Evolutionary conservation across 2,113 vertebrate genomes (phyloP).

Genomic region (Sapayoa aenigma): DNA sequence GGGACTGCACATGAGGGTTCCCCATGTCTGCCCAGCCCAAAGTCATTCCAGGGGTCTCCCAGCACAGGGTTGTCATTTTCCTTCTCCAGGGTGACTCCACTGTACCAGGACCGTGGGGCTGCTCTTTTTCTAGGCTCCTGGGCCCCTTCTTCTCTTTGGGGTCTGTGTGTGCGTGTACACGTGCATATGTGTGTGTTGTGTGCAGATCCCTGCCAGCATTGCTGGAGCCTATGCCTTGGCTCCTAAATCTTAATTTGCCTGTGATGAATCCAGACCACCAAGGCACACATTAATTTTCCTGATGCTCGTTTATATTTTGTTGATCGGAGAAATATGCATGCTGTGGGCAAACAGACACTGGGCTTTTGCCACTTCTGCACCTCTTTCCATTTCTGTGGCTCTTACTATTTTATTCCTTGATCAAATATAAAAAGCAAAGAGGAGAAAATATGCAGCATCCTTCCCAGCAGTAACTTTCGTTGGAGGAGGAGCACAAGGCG

Average conservation of each 20-base stretch:
- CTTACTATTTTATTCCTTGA: slow-evolving; percentile 56
- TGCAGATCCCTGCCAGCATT: slow-evolving; percentile 53
- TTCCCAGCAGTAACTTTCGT: neutral
- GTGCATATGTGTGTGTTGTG: neutral
- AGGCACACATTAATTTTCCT: slow-evolving; percentile 73
- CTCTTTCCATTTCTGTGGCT: slow-evolving; percentile 58
- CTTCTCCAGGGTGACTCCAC: neutral
- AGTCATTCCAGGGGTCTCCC: rapidly evolving
- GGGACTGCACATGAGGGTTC: neutral
- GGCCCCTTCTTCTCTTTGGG: neutral
- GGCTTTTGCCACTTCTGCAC: slow-evolving; percentile 24
- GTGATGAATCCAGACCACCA: slow-evolving; percentile 75
- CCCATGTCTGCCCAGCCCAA: rapidly evolving
- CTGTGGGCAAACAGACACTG: slow-evolving; percentile 63
- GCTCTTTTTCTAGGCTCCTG: neutral
- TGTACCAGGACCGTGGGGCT: neutral
- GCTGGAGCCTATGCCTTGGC: slow-evolving; percentile 55
- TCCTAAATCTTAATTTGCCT: slow-evolving; percentile 54
- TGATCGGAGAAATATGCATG: slow-evolving; percentile 70
- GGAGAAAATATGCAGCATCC: slow-evolving; percentile 43
- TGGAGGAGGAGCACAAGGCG: neutral
- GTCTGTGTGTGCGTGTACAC: neutral
- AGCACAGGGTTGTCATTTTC: neutral
- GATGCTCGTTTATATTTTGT: slow-evolving; percentile 75
- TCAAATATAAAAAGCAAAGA: slow-evolving; percentile 38